phyloP scores from a whole-genome alignment of 1,140 invertebrate species.

The Apis mellifera region Amel_HAv3.1 CM009939.2:1909501-1910000 shows the following conservation, averaged over 20 bases:
- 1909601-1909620: slow-evolving; percentile 82
- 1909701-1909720: slow-evolving; percentile 6
- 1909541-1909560: neutral
- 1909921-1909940: neutral
- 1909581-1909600: slow-evolving; percentile 4
- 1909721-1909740: slow-evolving; percentile 35
- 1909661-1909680: slow-evolving; percentile 80
- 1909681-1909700: slow-evolving; percentile 64
- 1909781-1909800: neutral
- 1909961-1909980: neutral
- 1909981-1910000: neutral
- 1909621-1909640: slow-evolving; percentile 81
- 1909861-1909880: neutral
- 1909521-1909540: slow-evolving; percentile 19
- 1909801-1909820: neutral
- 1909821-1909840: neutral
- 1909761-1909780: neutral
- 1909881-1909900: neutral
- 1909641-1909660: slow-evolving; percentile 81
- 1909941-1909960: neutral
- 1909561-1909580: neutral
- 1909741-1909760: slow-evolving; percentile 37
- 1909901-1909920: neutral
- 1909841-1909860: neutral
- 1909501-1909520: slow-evolving; percentile 23